These are phyloP conservation scores for Tinea semifulvella DNA, from an alignment of 2,888 invertebrate genomes.

Conservation along the genomic window DNA sequence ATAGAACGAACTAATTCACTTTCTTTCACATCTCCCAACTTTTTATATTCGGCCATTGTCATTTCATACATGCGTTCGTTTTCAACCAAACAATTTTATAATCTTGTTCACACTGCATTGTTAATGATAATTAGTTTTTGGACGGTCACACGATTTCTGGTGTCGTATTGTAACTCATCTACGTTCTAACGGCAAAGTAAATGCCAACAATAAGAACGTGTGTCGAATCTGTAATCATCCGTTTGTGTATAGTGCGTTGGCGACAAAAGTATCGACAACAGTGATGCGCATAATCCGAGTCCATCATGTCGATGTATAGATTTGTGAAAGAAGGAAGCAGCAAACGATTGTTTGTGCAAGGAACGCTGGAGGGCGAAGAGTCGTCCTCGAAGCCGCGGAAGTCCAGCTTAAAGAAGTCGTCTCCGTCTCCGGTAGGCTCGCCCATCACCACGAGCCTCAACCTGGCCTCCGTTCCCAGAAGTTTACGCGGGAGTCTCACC, in stretches of 20 bases:
- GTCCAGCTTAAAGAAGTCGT: slow-evolving; percentile 60
- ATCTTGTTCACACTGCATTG: not conserved
- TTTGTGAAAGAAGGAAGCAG: slow-evolving; percentile 76
- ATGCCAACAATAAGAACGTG: slow-evolving; percentile 26
- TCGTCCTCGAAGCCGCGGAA: slow-evolving; percentile 46
- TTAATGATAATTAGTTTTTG: slow-evolving; percentile 5
- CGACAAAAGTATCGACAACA: slow-evolving; percentile 4
- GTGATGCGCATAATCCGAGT: not conserved
- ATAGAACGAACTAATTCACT: slow-evolving; percentile 28
- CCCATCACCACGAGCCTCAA: slow-evolving; percentile 70
- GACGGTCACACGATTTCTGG: not conserved
- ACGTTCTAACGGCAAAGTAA: slow-evolving; percentile 1
- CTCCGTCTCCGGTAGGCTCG: slow-evolving; percentile 62
- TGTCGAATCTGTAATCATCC: slow-evolving; percentile 40
- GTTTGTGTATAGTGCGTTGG: slow-evolving; percentile 9
- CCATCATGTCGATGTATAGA: slow-evolving; percentile 76
- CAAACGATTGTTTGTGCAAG: slow-evolving; percentile 80
- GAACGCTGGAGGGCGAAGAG: slow-evolving; percentile 72
- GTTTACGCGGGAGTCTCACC: slow-evolving; percentile 59
- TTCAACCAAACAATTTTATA: not conserved
- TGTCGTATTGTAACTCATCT: slow-evolving; percentile 5
- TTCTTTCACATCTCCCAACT: slow-evolving; percentile 19
- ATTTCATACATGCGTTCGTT: slow-evolving; percentile 11
- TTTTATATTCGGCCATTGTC: not conserved
- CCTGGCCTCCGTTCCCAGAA: slow-evolving; percentile 64